Base-by-base conservation (phyloP, 2,797 vertebrate genomes). In the Sphaeramia orbicularis region DNA sequence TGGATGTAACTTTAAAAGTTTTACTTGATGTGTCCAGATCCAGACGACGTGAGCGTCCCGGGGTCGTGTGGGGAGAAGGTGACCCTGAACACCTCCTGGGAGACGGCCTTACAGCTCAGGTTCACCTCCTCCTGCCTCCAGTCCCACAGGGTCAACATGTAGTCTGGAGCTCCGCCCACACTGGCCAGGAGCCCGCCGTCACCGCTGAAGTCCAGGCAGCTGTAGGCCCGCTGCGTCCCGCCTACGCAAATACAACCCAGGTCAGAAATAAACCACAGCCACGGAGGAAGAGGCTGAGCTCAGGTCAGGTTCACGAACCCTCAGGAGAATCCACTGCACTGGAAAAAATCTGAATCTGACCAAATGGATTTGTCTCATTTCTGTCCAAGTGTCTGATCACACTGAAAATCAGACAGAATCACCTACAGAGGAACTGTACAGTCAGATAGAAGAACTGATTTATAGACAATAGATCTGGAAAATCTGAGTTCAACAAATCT, bases 11-110 rank as follows among this genome's bases (percentile, higher is more conserved):
- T n/a, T n/a, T n/a, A n/a, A n/a, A n/a, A n/a, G 10, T 71, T 91
- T 79, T 90, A 99, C 97, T 89, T 99, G 87, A 99, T 98, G 80
- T 99, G 97, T 65, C 95, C 95, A 6, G 87, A 86, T 81, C 97
- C 98, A 0, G 94, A 94, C 0, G 96, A 95, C 30, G 95, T 98
- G 52, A 99, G 94, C 68, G 95, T 95, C 12, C 89, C 94, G 0
- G 95, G 93, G 38, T 95, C 91, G 73, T 96, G 94, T 1, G 94
- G 92, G 48, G 96, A 98, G 92, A 99, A 99, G 37, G 92, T 96
- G 79, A 97, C 94, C 54, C 89, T 89, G 89, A 94, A 97, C 49
- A 99, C 91, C 6, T 98, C 96, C 86, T 97, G 96, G 30, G 96
- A 95, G 82, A 95, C 94, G 35, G 96, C 96, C 89, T 97, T 98